Evolutionary conservation across 1,140 invertebrate species (phyloP), one percentile per base, ranked within the genome.

Genomic region (Drosophila yakuba): DNA sequence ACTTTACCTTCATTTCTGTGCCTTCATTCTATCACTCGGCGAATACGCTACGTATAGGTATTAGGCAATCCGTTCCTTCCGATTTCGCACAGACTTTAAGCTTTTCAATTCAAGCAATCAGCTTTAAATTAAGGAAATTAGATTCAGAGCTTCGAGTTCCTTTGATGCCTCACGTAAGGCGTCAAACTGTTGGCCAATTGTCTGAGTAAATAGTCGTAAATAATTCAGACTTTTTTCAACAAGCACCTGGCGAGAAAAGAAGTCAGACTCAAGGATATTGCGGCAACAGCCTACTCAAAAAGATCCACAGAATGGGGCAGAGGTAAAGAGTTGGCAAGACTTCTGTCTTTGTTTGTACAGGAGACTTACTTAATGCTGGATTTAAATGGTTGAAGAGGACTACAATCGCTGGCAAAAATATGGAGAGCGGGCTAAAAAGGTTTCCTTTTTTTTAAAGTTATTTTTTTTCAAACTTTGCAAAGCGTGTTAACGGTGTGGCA

Each of bases 121-220:
- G 23, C 66, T 54, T 52, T 39, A 50, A 72, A 72, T 72, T 72
- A 51, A 20, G 72, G 32, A 36, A 59, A 72, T 72, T 72, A 51
- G 32, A 32, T 23, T 38, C 32, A 35, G 32, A 28, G n/a, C 6
- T 15, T 14, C n/a, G 20, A 25, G 50, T 66, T 43, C 35, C 35
- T 66, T 64, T 50, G 44, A 41, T 32, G 44, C 25, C 63, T 80
- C 73, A 80, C 63, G 81, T 84, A 73, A 84, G 66, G 14, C 43
- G 38, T 44, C 36, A 61, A 56, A 47, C 52, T 55, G 74, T 66
- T 67, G 72, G 39, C 59, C 82, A 85, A 85, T 78, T 78, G 81
- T 54, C 77, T 86, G 78, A 74, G 78, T 78, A 85, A 85, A 84
- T 77, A 69, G 73, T 85, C 61, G 72, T 84, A 84, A 84, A 85